Conservation (phyloP, 1,140 invertebrate species). For the Triops longicaudatus region DNA sequence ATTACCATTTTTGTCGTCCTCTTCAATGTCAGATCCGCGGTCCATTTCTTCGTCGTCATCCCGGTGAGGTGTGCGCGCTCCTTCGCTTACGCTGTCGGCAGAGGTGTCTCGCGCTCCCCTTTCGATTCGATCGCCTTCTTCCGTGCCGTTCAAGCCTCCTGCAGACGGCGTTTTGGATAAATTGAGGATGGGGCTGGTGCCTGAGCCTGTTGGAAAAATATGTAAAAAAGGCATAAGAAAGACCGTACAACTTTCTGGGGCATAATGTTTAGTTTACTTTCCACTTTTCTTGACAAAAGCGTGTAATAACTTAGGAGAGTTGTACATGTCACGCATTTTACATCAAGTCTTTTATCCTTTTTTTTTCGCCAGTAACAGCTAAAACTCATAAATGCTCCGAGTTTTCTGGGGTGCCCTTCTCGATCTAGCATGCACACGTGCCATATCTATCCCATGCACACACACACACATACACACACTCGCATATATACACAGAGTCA, state of each 20-base stretch:
- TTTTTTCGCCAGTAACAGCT: neutral
- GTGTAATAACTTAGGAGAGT: neutral
- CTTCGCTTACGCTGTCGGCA: conserved; percentile 51
- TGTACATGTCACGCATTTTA: neutral
- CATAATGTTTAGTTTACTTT: neutral
- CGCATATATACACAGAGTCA: neutral
- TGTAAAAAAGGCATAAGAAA: neutral
- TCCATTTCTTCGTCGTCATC: conserved; percentile 34
- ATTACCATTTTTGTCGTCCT: conserved; percentile 58
- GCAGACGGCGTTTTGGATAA: conserved; percentile 67
- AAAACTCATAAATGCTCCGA: neutral
- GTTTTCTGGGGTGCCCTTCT: neutral
- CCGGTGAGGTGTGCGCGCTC: conserved; percentile 44
- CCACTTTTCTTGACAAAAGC: neutral
- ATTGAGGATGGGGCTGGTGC: conserved; percentile 81
- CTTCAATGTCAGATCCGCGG: conserved; percentile 49
- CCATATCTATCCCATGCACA: conserved; percentile 4
- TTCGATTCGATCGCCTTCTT: conserved; percentile 34
- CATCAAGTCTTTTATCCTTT: neutral
- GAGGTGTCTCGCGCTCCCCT: conserved; percentile 37
- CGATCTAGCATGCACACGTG: neutral
- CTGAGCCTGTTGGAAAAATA: conserved; percentile 18
- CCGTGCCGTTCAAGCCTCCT: neutral
- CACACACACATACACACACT: neutral
- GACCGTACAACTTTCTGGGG: neutral